Conservation (phyloP, 2,113 vertebrate species). For the Phodopus roborovskii region DNA sequence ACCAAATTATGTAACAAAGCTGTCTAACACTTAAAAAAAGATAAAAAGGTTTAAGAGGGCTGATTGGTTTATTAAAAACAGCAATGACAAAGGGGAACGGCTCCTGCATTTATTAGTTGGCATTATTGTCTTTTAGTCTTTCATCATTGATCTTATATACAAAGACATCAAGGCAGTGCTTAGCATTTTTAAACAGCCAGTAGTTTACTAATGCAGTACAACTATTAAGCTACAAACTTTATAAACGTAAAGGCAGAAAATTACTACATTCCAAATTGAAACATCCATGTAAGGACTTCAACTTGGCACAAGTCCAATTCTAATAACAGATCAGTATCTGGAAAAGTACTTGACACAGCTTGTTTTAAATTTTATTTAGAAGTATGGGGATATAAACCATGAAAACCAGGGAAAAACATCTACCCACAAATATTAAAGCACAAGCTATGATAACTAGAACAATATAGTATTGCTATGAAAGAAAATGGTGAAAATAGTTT, state of each 20-base stretch:
- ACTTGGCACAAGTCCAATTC: neutral
- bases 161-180: neutral
- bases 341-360: neutral
- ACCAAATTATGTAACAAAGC: neutral
- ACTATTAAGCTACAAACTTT: neutral
- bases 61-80: neutral
- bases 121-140: neutral
- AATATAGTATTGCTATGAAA: neutral
- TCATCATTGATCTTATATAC: neutral
- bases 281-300: neutral
- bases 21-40: neutral
- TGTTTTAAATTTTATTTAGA: neutral
- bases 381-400: neutral
- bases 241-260: neutral
- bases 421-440: neutral
- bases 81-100: neutral
- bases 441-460: neutral
- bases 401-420: neutral
- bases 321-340: neutral
- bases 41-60: neutral
- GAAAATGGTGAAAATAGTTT: neutral
- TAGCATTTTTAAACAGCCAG: neutral
- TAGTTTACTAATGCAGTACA: neutral
- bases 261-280: neutral
- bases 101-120: neutral